Percentiles rank a stretch among this genome's conserved stretches.
Conservation (phyloP, 1,140 invertebrate genomes). For the Spodoptera frugiperda region DNA sequence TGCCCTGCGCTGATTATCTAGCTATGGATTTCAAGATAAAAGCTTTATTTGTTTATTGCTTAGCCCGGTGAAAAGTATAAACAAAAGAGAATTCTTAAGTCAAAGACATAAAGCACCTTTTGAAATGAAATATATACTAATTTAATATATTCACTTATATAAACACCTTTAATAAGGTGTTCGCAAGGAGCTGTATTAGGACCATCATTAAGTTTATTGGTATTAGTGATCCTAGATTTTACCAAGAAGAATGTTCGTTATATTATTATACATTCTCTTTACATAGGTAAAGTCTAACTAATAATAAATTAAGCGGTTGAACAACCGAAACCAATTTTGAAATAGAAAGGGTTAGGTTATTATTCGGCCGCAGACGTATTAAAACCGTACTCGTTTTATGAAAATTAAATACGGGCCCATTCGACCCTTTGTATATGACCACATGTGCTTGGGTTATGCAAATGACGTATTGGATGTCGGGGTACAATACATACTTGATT, state of each 20-base stretch:
- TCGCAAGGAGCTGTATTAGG: not conserved
- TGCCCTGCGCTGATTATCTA: slow-evolving; percentile 58
- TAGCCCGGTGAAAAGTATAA: not conserved
- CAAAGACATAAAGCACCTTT: no score
- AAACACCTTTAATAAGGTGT: no score
- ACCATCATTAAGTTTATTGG: no score
- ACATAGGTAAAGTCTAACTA: slow-evolving; percentile 48
- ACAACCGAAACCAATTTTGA: slow-evolving; percentile 69
- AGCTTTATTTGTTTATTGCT: slow-evolving; percentile 56
- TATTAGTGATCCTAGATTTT: not conserved
- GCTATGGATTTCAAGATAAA: slow-evolving; percentile 58
- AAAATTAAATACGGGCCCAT: slow-evolving; percentile 84
- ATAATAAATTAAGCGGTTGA: slow-evolving; percentile 57
- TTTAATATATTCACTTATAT: no score
- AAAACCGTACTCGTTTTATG: slow-evolving; percentile 81
- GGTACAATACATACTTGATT: slow-evolving; percentile 62
- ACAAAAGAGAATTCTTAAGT: slow-evolving; percentile 2
- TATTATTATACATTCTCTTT: slow-evolving; percentile 5
- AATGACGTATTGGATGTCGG: slow-evolving; percentile 80
- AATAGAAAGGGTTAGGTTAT: slow-evolving; percentile 78
- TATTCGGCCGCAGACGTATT: slow-evolving; percentile 80
- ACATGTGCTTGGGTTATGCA: slow-evolving; percentile 84
- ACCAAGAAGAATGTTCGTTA: slow-evolving; percentile 7
- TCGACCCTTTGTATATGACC: slow-evolving; percentile 81
- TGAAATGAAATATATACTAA: no score